Conservation (phyloP, 2,888 invertebrate genomes). For the Pristionchus arcanus region DNA sequence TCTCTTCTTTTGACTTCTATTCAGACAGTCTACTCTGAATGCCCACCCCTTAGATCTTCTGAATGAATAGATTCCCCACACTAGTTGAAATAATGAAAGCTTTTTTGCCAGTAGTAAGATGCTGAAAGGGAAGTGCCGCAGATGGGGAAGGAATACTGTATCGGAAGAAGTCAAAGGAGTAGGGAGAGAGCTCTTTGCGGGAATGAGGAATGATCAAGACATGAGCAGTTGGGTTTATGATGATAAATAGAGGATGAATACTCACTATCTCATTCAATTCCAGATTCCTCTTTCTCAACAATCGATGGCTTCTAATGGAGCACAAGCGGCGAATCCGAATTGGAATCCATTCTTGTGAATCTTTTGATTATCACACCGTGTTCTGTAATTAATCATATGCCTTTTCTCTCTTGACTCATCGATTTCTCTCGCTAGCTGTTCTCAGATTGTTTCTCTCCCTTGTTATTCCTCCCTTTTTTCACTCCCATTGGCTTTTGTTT, state of each 20-base stretch:
- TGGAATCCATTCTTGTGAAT: constrained; percentile 37
- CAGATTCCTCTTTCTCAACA: constrained; percentile 13
- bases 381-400: background rate
- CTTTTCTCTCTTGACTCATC: background rate
- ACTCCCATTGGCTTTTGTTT: background rate
- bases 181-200: background rate
- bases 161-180: background rate
- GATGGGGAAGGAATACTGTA: background rate
- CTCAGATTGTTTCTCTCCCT: background rate
- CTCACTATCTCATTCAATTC: background rate
- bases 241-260: background rate
- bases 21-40: background rate
- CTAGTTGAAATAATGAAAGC: constrained; percentile 2
- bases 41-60: background rate
- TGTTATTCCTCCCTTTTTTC: background rate
- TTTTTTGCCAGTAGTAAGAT: background rate
- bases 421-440: background rate
- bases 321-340: background rate
- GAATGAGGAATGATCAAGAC: background rate
- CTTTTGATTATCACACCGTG: background rate
- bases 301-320: background rate
- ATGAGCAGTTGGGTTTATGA: background rate
- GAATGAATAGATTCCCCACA: background rate
- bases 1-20: background rate
- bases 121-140: background rate